phyloP scores from a whole-genome alignment of 2,888 invertebrate genomes.

The Rapana venosa region DNA sequence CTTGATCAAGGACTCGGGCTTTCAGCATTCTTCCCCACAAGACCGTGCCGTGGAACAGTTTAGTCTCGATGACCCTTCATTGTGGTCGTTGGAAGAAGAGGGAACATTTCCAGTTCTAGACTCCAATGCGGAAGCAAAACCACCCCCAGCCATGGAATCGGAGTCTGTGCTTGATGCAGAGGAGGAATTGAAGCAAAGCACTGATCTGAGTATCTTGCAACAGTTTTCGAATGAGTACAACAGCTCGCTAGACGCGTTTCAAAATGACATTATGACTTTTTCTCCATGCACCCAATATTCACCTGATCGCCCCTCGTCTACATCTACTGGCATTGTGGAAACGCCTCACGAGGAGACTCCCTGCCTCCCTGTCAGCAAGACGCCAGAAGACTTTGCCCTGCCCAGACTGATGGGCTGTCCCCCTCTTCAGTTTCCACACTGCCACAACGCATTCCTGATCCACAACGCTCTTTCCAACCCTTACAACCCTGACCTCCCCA shows the following conservation, averaged over 20 bases:
- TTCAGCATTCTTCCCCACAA: not conserved
- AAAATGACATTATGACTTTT: not conserved
- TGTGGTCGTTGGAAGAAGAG: not conserved
- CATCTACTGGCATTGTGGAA: not conserved
- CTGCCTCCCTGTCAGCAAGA: not conserved
- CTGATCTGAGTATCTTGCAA: not conserved
- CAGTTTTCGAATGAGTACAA: not conserved
- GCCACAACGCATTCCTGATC: constrained; percentile 1
- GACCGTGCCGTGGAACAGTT: not conserved
- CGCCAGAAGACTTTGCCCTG: constrained; percentile 18
- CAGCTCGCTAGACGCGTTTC: not conserved
- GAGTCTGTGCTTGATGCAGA: not conserved
- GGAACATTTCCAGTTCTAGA: not conserved
- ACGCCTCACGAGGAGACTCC: not conserved
- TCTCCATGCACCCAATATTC: not conserved
- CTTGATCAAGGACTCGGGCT: not conserved
- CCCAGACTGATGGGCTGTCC: not conserved
- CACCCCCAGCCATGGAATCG: not conserved
- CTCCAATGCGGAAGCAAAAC: too few species aligned
- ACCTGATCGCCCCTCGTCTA: not conserved
- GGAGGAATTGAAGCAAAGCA: not conserved
- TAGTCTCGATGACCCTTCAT: not conserved
- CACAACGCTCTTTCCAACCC: constrained; percentile 22
- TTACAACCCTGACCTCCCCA: constrained; percentile 36
- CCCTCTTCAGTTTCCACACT: constrained; percentile 27